Base-by-base conservation (phyloP, 2,888 invertebrate genomes). In the Gonocerus acuteangulatus region DNA sequence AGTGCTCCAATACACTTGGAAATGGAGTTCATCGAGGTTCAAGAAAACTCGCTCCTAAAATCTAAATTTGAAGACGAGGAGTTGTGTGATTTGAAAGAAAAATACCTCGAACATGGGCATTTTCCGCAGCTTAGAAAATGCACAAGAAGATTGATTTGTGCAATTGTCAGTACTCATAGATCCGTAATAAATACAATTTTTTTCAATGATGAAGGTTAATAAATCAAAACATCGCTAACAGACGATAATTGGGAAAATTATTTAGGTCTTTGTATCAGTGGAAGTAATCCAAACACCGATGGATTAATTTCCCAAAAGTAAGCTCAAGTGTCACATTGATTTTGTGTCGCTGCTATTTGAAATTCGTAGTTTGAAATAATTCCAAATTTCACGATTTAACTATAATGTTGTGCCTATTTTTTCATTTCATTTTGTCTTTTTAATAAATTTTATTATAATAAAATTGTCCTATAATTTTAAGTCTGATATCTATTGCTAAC, bases 1-100 rank as follows among this genome's bases (percentile, higher is more conserved):
- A 48, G 48, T 59, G 48, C 48, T 48, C 48, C 59, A 59, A 59
- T 59, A 48, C 44, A 57, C 48, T 48, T 48, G 59, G 48, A 59
- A 59, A 59, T 49, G 49, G 49, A 49, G 7, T 49, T 49, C 4
- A 27, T 49, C 23, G 49, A 48, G 34, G 48, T 48, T 9, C 59
- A 48, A 48, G 32, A 23, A 48, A 48, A 48, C 6, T 48, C 48
- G 23, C 22, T 45, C 19, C 59, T 48, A 48, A 59, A 48, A 48
- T 48, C 59, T 9, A 59, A 59, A 48, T 59, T 48, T 59, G 48
- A 32, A 48, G 59, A 48, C 36, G 48, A 32, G 59, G 59, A 48
- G 36, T 34, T 48, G 36, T 59, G 48, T 34, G 48, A 59, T 48
- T 59, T 59, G 45, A 18, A 57, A 44, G 22, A 57, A 57, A 48